Conservation (phyloP, 2,888 invertebrate genomes). For the Eristalis arbustorum region DNA sequence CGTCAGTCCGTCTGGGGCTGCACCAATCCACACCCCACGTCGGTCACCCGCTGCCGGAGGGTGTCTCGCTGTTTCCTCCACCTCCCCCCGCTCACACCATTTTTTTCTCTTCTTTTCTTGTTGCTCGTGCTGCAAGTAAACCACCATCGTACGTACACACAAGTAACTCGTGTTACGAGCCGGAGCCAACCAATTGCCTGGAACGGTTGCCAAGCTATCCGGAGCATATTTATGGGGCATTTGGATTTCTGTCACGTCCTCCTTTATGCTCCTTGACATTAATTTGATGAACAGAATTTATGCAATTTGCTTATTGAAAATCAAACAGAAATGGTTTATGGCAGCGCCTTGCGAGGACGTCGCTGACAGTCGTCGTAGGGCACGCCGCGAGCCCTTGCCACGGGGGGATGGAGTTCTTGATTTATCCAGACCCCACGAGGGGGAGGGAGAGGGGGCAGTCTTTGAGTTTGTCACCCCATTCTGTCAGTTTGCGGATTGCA, state of each 20-base stretch:
- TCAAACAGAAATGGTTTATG: slow-evolving; percentile 71
- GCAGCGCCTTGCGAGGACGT: slow-evolving; percentile 28
- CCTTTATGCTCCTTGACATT: slow-evolving; percentile 74
- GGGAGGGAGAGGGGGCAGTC: neutral
- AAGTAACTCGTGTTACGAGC: slow-evolving; percentile 40
- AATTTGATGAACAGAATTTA: slow-evolving; percentile 74
- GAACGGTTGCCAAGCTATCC: slow-evolving; percentile 65
- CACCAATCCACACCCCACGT: neutral
- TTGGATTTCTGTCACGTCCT: slow-evolving; percentile 73
- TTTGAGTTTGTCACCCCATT: slow-evolving; percentile 41
- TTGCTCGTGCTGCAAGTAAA: slow-evolving; percentile 7
- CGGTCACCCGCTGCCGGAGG: neutral
- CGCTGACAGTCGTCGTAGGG: slow-evolving; percentile 26
- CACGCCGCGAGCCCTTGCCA: neutral
- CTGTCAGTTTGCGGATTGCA: slow-evolving; percentile 15
- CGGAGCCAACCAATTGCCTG: slow-evolving; percentile 58
- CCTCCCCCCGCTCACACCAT: no score
- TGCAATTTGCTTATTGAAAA: slow-evolving; percentile 74
- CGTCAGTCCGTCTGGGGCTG: neutral
- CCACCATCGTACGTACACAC: slow-evolving; percentile 14
- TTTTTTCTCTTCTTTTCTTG: neutral
- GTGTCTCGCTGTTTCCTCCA: neutral
- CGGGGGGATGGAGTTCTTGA: neutral
- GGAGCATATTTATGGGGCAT: slow-evolving; percentile 72
- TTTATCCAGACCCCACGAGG: slow-evolving; percentile 21